Evolutionary conservation across 1,140 invertebrate genomes (phyloP).

Genomic region (Nylanderia fulva): DNA sequence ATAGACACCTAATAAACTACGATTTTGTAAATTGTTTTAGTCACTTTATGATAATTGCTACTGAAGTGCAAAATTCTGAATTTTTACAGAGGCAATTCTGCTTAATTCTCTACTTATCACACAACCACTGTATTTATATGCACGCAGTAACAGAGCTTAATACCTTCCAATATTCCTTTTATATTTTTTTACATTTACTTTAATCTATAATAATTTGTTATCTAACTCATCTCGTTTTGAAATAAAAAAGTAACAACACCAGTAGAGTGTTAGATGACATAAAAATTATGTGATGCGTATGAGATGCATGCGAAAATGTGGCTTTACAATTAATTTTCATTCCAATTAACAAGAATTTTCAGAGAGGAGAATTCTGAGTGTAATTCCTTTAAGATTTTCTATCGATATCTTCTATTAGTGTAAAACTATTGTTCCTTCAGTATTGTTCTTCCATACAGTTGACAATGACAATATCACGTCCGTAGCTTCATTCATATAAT

Average conservation of each 20-base stretch:
- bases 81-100: neutral
- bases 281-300: neutral
- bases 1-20: neutral
- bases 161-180: neutral
- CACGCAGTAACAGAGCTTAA: conserved; percentile 14
- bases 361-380: neutral
- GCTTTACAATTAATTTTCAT: neutral
- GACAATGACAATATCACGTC: neutral
- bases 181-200: neutral
- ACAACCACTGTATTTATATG: neutral
- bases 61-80: neutral
- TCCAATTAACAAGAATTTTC: conserved; percentile 18
- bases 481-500: conserved; percentile 10
- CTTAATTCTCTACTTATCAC: neutral
- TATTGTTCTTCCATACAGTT: neutral
- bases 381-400: neutral
- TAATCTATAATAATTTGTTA: neutral
- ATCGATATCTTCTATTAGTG: neutral
- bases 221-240: neutral
- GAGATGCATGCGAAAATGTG: conserved; percentile 54
- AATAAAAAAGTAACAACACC: conserved; percentile 2
- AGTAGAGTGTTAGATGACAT: conserved; percentile 29
- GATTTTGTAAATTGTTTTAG: neutral
- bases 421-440: conserved; percentile 5
- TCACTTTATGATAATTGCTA: neutral